phyloP scores from a whole-genome alignment of 1,140 invertebrate genomes.

The Fopius arisanus region DNA sequence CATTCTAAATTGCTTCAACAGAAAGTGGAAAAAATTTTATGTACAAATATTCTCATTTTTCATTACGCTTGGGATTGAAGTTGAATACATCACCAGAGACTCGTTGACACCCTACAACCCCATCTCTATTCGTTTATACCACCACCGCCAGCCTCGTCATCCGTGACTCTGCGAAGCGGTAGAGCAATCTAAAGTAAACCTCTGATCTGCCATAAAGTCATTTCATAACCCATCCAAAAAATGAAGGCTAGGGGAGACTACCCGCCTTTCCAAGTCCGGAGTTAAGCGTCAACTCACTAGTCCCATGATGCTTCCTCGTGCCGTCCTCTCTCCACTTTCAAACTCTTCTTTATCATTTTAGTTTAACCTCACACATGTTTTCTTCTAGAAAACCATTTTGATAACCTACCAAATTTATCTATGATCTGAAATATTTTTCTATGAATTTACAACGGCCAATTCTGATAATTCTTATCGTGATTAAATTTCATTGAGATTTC shows the following conservation, averaged over 20 bases:
- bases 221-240: constrained; percentile 59
- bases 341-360: constrained; percentile 12
- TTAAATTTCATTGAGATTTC: no score
- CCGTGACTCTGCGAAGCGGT: constrained; percentile 16
- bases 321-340: not conserved
- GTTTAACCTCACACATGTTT: constrained; percentile 11
- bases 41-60: constrained; percentile 18
- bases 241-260: constrained; percentile 39
- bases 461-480: no score
- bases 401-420: no score
- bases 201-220: constrained; percentile 66
- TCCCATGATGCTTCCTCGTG: constrained; percentile 35
- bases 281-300: constrained; percentile 47
- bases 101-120: constrained; percentile 49
- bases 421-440: no score
- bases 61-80: constrained; percentile 24
- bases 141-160: constrained; percentile 33
- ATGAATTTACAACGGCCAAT: no score
- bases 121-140: constrained; percentile 31
- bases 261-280: constrained; percentile 55
- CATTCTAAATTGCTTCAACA: not conserved
- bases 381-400: no score
- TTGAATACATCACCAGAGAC: constrained; percentile 36
- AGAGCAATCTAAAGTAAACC: constrained; percentile 59
- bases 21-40: not conserved